Percentiles rank a stretch among this genome's conserved stretches.
Conservation (phyloP, 2,888 invertebrate genomes). For the Xanthia icteritia region DNA sequence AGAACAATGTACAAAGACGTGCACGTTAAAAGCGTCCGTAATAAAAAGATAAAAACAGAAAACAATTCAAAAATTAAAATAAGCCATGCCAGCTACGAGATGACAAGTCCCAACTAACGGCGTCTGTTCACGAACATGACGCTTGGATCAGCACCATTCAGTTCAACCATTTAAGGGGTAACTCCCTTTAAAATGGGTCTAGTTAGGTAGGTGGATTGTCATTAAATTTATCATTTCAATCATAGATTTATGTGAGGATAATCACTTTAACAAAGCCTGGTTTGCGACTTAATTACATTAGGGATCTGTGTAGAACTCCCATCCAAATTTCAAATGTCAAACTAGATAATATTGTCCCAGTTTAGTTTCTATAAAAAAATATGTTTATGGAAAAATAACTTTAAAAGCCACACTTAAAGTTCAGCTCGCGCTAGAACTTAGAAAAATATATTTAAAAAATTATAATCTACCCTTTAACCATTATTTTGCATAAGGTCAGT, state of each 20-base stretch:
- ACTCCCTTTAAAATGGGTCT: no score
- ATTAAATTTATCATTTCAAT: neutral
- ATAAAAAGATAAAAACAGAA: no score
- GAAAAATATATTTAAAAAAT: no score
- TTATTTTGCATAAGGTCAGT: neutral
- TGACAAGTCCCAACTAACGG: no score
- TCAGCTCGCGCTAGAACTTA: neutral
- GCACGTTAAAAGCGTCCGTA: no score
- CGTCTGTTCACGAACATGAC: no score
- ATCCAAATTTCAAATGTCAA: neutral
- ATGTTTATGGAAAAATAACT: neutral
- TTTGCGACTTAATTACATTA: constrained; percentile 16
- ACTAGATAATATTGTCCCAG: neutral
- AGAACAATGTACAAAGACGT: no score
- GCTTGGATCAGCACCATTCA: no score
- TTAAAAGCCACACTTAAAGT: neutral
- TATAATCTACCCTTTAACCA: no score
- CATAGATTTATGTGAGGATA: neutral
- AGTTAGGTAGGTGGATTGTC: neutral
- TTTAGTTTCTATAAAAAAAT: neutral
- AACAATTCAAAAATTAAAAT: no score
- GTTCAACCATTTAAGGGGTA: no score
- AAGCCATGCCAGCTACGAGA: no score
- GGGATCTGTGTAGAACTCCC: constrained; percentile 10
- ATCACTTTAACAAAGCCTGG: neutral